Base-by-base conservation (phyloP, 1,140 invertebrate genomes). In the Tigriopus japonicus region DNA sequence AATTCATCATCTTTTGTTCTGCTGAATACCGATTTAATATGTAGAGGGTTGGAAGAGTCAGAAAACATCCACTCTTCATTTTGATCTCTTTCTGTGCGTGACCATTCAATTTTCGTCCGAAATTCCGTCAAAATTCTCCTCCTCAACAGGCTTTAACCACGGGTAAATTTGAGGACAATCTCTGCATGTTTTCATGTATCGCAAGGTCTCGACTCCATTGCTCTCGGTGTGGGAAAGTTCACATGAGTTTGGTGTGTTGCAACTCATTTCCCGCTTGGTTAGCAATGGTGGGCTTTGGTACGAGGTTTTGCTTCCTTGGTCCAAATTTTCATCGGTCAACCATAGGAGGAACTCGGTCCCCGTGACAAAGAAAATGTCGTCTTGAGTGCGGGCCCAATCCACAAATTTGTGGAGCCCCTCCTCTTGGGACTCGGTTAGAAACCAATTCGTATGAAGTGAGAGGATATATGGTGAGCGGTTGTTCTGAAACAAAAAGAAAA, bases 371-470 rank as follows among this genome's bases (percentile, higher is more conserved):
- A 85, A 91, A 6, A 92, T 87, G 68, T 93, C 87, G 21, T 62
- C 60, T 14, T n/a, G 23, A 43, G 83, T 84, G 71, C 54, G 78
- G 12, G 55, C 78, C 82, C 85, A 88, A 62, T 87, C 82, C 21
- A 94, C 70, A 69, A 93, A 93, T 70, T 90, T 89, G 59, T 83
- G 81, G 1, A 93, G 74, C 23, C 87, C 88, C 61, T 79, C 73
- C 69, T 90, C 86, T 1, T 91, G 73, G 64, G 83, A 84, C 64
- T 87, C 85, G 53, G 87, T 86, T 67, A 89, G 86, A 76, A 93
- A 92, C 88, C 87, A 93, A 72, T 90, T 92, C 10, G 87, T 91
- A 65, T 91, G 87, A 78, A 92, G 87, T 6, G 87, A 82, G 83
- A 92, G 87, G 84, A 89, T 87, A 68, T 92, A 90, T 0, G 88